Evolutionary conservation across 2,888 invertebrate species (phyloP), one percentile per base, ranked within the genome.

Genomic region (Stegana nigrithorax): DNA sequence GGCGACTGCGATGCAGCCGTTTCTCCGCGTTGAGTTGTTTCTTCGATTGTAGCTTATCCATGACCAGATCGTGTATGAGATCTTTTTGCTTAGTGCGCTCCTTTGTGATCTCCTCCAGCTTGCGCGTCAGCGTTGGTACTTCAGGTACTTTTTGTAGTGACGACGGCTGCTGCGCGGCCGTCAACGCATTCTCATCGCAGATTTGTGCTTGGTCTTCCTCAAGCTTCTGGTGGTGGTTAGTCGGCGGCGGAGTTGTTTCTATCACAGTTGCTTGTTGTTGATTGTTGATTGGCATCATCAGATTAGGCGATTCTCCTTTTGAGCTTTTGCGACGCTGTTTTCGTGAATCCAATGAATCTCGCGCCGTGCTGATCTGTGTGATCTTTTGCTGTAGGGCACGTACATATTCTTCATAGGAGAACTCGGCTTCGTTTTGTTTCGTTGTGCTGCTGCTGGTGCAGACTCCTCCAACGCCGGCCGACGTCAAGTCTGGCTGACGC

Each of bases 71-170:
- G 75, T 94, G 90, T 51, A 95, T 92, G 25, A 95, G 87, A 81
- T 91, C 92, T 68, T 94, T 94, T 84, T 95, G 94, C 79, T 93
- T 92, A 39, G 91, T 92, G 60, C 94, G 88, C 81, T 94, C 93
- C 78, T 92, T 90, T 67, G 91, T 91, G 32, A 95, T 88, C 85
- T 93, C 92, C 81, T 93, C 92, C 60, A 92, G 87, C 81, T 91
- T 92, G 62, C 90, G 87, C 1, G 88, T 89, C 2, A 91, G 90
- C 2, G 90, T 89, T 88, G 56, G 90, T 87, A 62, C 81, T 81
- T 76, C 86, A 79, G 84, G 81, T 77, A 78, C 80, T 74, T 84
- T 80, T 57, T 73, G 73, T 7, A 12, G 67, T 45, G 58, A 47
- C 62, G 58, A 55, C 8, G 69, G 73, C 5, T 72, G 59, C 0